Percentiles rank a stretch among this genome's conserved stretches.
Conservation (phyloP, 1,140 invertebrate species). For the Neodiprion virginianus region DNA sequence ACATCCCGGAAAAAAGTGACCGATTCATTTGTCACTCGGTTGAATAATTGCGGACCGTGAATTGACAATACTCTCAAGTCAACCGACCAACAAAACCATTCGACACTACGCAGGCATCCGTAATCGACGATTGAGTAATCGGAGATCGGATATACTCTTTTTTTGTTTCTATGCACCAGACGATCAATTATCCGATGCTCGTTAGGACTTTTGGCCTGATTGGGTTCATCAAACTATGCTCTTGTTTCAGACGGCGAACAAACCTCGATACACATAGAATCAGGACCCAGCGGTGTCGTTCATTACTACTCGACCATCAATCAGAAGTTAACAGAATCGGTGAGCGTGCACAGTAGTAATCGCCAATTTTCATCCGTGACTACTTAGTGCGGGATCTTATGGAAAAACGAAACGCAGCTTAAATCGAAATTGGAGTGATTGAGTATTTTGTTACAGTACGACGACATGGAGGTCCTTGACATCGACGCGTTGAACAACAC, state of each 20-base stretch:
- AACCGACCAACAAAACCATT: no score
- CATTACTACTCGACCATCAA: conserved; percentile 31
- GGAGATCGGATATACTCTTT: no score
- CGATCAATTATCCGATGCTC: no score
- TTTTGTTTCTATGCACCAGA: no score
- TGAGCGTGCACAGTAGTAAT: neutral
- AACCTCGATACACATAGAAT: conserved; percentile 20
- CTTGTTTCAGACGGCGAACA: conserved; percentile 40
- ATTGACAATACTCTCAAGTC: no score
- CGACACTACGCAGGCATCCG: no score
- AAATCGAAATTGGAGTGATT: no score
- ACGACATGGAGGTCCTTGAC: conserved; percentile 61
- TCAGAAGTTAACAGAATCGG: conserved; percentile 5
- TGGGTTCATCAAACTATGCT: neutral
- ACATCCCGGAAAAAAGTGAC: no score
- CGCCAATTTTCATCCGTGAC: neutral
- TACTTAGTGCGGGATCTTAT: neutral
- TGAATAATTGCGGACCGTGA: no score
- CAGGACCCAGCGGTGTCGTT: conserved; percentile 34
- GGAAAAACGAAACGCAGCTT: neutral
- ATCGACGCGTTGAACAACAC: conserved; percentile 80
- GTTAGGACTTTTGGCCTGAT: no score
- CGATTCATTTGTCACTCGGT: no score
- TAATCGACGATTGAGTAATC: no score
- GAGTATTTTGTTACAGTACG: conserved; percentile 30